phyloP scores from a whole-genome alignment of 53 echinoderm and acorn worm genomes.

The Echinarachnius parma region DNA sequence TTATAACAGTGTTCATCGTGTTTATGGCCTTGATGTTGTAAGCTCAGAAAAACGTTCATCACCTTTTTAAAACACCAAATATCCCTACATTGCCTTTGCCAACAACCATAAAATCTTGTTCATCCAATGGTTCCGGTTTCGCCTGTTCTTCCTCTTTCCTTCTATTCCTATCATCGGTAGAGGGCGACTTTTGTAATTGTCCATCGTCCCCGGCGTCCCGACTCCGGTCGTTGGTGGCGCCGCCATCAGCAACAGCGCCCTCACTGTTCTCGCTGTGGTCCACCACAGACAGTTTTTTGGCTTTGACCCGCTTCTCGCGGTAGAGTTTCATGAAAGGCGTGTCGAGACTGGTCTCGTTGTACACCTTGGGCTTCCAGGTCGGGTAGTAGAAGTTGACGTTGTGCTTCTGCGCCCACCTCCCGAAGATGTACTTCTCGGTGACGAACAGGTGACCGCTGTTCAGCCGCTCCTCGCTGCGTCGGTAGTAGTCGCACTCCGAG shows the following conservation, averaged over 20 bases:
- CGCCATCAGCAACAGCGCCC: neutral
- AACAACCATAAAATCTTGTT: slow-evolving; percentile 32
- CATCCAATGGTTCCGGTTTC: neutral
- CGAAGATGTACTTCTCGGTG: slow-evolving; percentile 88
- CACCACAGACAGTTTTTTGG: slow-evolving; percentile 26
- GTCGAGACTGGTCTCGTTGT: slow-evolving; percentile 53
- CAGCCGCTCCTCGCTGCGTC: slow-evolving; percentile 72
- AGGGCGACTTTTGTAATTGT: slow-evolving; percentile 12
- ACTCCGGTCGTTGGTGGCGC: neutral
- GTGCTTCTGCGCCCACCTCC: slow-evolving; percentile 75
- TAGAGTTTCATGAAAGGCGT: slow-evolving; percentile 80
- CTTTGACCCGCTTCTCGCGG: slow-evolving; percentile 54
- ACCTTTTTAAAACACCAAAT: slow-evolving; percentile 34
- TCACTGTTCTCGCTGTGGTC: slow-evolving; percentile 21
- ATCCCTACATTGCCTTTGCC: slow-evolving; percentile 23
- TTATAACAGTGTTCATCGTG: too few species aligned
- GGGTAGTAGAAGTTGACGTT: slow-evolving; percentile 63
- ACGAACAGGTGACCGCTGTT: slow-evolving; percentile 83
- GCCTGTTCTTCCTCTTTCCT: slow-evolving; percentile 15
- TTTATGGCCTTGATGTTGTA: too few species aligned
- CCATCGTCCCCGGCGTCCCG: neutral
- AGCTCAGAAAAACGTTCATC: slow-evolving; percentile 6
- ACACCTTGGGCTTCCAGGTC: slow-evolving; percentile 51
- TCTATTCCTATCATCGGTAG: slow-evolving; percentile 17
- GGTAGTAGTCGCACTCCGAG: slow-evolving; percentile 75